Conservation (phyloP, 64 coral and sea anemone genomes). For the Catalaphyllia jardinei region DNA sequence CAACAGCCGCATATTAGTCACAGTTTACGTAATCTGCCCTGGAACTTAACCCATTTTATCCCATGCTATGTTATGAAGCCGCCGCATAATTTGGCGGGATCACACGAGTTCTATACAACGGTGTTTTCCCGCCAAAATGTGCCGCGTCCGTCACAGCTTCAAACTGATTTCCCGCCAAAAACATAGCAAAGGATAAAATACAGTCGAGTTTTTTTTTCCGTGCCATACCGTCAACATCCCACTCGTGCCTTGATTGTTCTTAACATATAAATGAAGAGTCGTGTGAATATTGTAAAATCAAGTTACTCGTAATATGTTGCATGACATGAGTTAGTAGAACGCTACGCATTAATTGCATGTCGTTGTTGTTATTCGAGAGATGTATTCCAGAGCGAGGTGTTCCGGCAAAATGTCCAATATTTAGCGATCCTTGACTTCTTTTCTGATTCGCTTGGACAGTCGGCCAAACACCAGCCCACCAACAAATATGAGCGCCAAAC, state of each 20-base stretch:
- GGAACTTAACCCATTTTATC: neutral
- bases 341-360: neutral
- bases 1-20: too few relatives aligned
- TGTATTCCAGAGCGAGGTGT: too few relatives aligned
- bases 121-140: too few relatives aligned
- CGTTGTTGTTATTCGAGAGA: neutral
- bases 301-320: neutral
- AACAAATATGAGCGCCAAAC: conserved; percentile 80
- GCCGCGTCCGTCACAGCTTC: too few relatives aligned
- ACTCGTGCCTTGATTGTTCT: neutral
- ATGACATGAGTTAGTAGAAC: neutral
- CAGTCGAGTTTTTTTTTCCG: too few relatives aligned
- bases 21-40: too few relatives aligned
- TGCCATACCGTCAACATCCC: neutral
- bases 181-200: too few relatives aligned
- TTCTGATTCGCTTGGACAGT: conserved; percentile 78
- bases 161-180: too few relatives aligned
- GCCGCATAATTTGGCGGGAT: too few relatives aligned
- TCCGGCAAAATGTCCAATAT: neutral
- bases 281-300: neutral
- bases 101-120: too few relatives aligned
- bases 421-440: conserved; percentile 80
- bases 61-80: neutral
- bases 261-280: neutral
- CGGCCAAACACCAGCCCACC: conserved; percentile 86